Evolutionary conservation across 2,113 vertebrate species (phyloP), one percentile per base, ranked within the genome.

Genomic region (Mugil cephalus): DNA sequence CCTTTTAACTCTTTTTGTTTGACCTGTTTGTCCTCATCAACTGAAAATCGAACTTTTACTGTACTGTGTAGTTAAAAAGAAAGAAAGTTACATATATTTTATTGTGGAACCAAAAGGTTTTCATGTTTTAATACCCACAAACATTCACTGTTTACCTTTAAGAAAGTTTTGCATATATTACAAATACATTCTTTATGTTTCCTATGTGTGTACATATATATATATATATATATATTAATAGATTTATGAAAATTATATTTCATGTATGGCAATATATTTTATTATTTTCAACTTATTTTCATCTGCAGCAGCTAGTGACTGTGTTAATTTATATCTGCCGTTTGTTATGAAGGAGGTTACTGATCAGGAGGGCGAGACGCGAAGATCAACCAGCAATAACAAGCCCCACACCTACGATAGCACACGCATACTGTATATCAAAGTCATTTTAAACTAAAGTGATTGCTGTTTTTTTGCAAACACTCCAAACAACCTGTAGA

Each of bases 331-430:
- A 59, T 48, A 77, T 77, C 64, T 74, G 40, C 69, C 58, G 52
- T 85, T 75, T 58, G 36, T 72, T 14, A 71, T 51, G 10, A 76
- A 45, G 59, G 18, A 67, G 43, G 34, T 12, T n/a, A 50, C 38
- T 66, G 35, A 82, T 85, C 53, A 46, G 38, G 55, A 72, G 64
- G 53, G 36, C 8, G 68, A 17, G 51, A 69, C n/a, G 56, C 14
- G 14, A 17, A 48, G 52, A 76, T 70, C 59, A 78, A 83, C 74
- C 88, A 91, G 88, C 84, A 91, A 89, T 88, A 88, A 91, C 36
- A 63, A 53, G 35, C 15, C 24, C 47, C 47, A 55, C 62, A 52
- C 69, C 68, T 67, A 15, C 43, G 54, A 81, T 53, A 58, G 68
- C 75, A 79, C 78, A 35, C 34, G 6, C 39, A 85, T 10, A 45